Evolutionary conservation across 2,888 invertebrate genomes (phyloP).

Genomic region (Molanna angustata): DNA sequence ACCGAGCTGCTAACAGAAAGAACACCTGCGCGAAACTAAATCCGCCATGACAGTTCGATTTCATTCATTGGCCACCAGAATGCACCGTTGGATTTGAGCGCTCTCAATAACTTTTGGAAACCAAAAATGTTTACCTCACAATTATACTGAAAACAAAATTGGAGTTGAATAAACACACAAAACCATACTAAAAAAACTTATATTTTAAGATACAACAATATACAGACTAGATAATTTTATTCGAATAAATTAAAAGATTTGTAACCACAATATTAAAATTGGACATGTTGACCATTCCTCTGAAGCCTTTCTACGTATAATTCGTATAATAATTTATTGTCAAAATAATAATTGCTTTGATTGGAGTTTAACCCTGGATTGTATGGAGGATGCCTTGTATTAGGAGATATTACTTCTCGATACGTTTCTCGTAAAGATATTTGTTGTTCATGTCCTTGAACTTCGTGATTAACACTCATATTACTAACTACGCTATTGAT

Average conservation of each 20-base stretch:
- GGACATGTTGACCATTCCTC: conserved; percentile 55
- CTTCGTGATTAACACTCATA: conserved; percentile 21
- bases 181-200: too few species aligned
- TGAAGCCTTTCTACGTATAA: conserved; percentile 78
- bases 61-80: conserved; percentile 25
- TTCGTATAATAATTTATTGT: conserved; percentile 83
- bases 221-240: too few species aligned
- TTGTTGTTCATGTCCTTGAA: conserved; percentile 34
- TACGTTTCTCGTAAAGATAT: conserved; percentile 34
- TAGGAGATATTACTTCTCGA: conserved; percentile 33
- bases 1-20: conserved; percentile 14
- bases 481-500: conserved; percentile 57
- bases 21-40: conserved; percentile 28
- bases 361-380: conserved; percentile 72
- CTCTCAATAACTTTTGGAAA: too few species aligned
- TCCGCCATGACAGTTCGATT: conserved; percentile 27
- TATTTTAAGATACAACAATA: too few species aligned
- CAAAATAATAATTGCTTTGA: conserved; percentile 84
- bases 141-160: too few species aligned
- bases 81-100: conserved; percentile 18
- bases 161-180: too few species aligned
- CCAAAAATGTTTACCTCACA: too few species aligned
- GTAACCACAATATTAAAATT: too few species aligned
- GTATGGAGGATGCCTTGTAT: conserved; percentile 52
- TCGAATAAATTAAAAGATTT: too few species aligned